Evolutionary conservation across 2,797 vertebrate genomes (phyloP).

Genomic region (Darevskia nairensis): DNA sequence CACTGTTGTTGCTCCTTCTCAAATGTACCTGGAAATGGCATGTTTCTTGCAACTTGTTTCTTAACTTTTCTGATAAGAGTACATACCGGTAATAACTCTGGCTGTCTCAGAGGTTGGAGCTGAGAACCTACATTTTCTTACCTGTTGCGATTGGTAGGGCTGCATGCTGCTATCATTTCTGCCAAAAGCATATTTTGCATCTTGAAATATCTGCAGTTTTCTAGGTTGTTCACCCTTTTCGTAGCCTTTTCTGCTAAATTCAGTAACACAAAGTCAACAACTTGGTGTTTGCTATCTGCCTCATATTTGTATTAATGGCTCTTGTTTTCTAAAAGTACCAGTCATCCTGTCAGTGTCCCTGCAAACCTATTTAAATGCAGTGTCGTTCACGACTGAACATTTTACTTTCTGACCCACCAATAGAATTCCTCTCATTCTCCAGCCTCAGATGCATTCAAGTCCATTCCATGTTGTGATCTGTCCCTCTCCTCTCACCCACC

Average conservation of each 20-base stretch:
- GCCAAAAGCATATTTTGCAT: neutral
- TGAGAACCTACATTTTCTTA: neutral
- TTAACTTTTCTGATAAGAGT: neutral
- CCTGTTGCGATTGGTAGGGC: neutral
- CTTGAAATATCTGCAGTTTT: neutral
- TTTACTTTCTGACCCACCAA: neutral
- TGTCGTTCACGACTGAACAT: neutral
- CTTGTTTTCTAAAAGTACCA: neutral
- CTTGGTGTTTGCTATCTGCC: neutral
- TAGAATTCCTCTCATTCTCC: neutral
- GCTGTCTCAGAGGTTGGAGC: neutral
- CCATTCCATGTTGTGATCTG: neutral
- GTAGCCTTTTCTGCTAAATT: neutral
- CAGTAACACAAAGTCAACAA: neutral
- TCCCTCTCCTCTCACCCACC: no score
- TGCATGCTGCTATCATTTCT: neutral
- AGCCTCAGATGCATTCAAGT: neutral
- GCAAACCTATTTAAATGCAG: neutral
- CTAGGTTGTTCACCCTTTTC: neutral
- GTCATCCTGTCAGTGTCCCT: neutral
- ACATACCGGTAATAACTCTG: conserved; percentile 15
- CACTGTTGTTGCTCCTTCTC: neutral
- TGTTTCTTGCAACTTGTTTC: neutral
- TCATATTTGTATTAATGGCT: neutral
- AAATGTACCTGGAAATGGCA: neutral